Percentiles rank a stretch among this genome's conserved stretches.
phyloP scores from a whole-genome alignment of 1,140 invertebrate genomes.

The Platorchestia sp. region DNA sequence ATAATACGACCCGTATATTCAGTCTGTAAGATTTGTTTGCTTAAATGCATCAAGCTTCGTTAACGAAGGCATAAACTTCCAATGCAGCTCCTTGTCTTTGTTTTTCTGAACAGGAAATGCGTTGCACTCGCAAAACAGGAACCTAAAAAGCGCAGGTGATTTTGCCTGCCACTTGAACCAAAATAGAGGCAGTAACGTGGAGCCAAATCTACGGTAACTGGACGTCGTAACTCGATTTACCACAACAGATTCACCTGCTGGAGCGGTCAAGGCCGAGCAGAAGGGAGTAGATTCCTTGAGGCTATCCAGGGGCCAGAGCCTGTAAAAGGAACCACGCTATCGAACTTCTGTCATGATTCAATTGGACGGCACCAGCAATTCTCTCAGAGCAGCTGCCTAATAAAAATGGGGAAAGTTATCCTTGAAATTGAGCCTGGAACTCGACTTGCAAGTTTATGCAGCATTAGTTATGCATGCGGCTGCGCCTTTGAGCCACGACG shows the following conservation, averaged over 20 bases:
- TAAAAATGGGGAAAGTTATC: conserved; percentile 40
- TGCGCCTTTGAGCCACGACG: not conserved
- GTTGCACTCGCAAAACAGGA: not conserved
- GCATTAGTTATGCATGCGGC: not conserved
- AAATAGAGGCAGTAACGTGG: not conserved
- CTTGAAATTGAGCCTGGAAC: not conserved
- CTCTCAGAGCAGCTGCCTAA: conserved; percentile 11
- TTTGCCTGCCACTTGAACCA: conserved; percentile 6
- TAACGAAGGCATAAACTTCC: not conserved
- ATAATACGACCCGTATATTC: not conserved
- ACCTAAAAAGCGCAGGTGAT: not conserved
- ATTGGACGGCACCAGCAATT: not conserved
- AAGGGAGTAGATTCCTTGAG: not conserved
- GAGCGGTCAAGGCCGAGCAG: not conserved
- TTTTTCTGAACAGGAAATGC: not conserved
- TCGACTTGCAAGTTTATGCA: not conserved
- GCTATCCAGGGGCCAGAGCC: not conserved
- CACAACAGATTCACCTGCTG: conserved; percentile 14
- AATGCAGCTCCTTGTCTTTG: not conserved
- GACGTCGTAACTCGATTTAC: conserved; percentile 31
- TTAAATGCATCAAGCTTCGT: not conserved
- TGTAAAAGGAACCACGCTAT: not conserved
- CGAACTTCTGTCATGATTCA: not conserved
- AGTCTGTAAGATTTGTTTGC: not conserved
- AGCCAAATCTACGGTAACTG: conserved; percentile 36